Base-by-base conservation (phyloP, 1,140 invertebrate species). In the Bradynema listronoti region DNA sequence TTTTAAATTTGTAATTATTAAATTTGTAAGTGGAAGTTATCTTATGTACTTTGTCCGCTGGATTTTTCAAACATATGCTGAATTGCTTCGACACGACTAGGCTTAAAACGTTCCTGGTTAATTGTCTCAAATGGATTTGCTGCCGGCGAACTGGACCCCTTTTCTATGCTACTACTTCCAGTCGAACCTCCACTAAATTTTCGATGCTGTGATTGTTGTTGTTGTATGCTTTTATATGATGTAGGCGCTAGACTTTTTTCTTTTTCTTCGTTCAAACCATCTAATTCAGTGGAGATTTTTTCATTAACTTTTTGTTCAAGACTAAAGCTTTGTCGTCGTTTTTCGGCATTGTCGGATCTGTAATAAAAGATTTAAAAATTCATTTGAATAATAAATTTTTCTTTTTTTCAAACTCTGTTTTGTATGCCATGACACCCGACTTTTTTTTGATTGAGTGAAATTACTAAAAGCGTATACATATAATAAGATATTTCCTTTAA, bases 71-170 rank as follows among this genome's bases (percentile, higher is more conserved):
- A 76, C 63, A 78, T 77, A 16, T 68, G 51, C 14, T 70, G 63
- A 49, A 76, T 76, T 5, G 68, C 66, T 43, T 78, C 66, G 19
- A 76, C 73, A 29, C 65, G 59, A 52, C 57, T 65, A 16, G 77
- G 65, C 52, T 66, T 69, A n/a, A 78, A 49, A 39, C 68, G 61
- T 54, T 75, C 73, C 24, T 69, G 59, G 49, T 75, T 75, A 27
- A 75, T 75, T 5, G 72, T 75, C 33, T 75, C 71, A 43, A 75
- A 75, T 27, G 75, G 63, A 33, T 61, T 71, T 32, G 47, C 30
- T 2, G 56, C 27, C 30, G 39, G n/a, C n/a, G n/a, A n/a, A n/a
- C n/a, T n/a, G n/a, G n/a, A n/a, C n/a, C n/a, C n/a, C n/a, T 16
- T 33, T 60, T 63, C 9, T 30, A 22, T 22, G 58, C 25, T 45